Base-by-base conservation (phyloP, 2,113 vertebrate species). In the Oceanites oceanicus region DNA sequence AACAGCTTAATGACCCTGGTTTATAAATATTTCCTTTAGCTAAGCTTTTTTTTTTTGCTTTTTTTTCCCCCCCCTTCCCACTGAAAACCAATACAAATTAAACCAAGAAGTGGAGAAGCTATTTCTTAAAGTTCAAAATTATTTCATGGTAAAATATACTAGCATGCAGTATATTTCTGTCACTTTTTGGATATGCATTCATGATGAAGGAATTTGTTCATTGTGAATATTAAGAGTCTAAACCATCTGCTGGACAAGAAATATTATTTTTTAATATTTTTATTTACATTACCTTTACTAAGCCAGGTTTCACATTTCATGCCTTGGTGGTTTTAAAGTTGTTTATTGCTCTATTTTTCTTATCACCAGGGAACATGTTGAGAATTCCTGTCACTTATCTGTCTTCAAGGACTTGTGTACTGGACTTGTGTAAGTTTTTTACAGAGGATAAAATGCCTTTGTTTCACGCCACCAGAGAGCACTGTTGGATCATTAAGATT, bases 381-480 rank as follows among this genome's bases (percentile, higher is more conserved):
- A 96, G 68, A 86, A 82, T 94, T 97, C 38, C 91, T 95, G 95
- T 95, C 93, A 92, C 78, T 96, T 96, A 91, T 79, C 86, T 87
- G 75, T 92, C 88, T 87, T 95, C 87, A 90, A 95, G 93, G 88
- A 93, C 76, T 92, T 75, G 17, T 62, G 47, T 62, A 67, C 93
- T 88, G 92, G 94, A 95, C 91, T 75, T 65, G 25, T 7, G 4
- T 15, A 89, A 75, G 40, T 66, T 94, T 95, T 92, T 85, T 62
- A 45, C 21, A 42, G 38, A 77, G 55, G 40, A 86, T 79, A 85
- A 71, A 79, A 85, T 66, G 38, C 38, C 94, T 96, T 94, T 95
- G 90, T 94, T 83, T 95, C 44, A 58, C 0, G 0, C 98, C 98
- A 98, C 97, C 96, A 98, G 98, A 97, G 97, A 97, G 98, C 98